Base-by-base conservation (phyloP, 2,888 invertebrate genomes). In the Xylota segnis region DNA sequence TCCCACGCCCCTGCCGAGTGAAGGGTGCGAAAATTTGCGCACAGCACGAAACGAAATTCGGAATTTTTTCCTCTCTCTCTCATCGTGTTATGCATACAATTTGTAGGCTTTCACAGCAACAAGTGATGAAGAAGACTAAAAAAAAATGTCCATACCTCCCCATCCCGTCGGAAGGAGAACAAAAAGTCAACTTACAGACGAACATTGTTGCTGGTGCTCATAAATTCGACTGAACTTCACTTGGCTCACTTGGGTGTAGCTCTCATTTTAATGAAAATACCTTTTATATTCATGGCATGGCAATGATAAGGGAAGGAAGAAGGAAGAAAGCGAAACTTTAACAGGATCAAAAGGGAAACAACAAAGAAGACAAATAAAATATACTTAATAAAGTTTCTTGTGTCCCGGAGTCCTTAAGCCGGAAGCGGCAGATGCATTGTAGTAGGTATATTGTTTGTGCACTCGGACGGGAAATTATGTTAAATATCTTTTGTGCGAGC, bases 21-120 rank as follows among this genome's bases (percentile, higher is more conserved):
- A 59, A 59, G 72, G 72, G 72, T 72, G 72, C 72, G 59, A 72
- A 59, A 37, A 72, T 72, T 72, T 61, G 72, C 59, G 34, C 72
- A 61, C 59, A 72, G 16, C 72, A 59, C 37, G 40, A 58, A 47
- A 59, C 23, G 37, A 23, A 58, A 45, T 56, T 50, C 23, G 29
- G 18, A 47, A 65, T 16, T 76, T 76, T 75, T 66, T 50, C 23
- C 16, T 23, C 34, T 54, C 16, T 12, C 14, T 14, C 45, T 23
- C n/a, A n/a, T 75, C 47, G 16, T 34, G 45, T 16, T 56, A 47
- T 56, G 66, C 63, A 66, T 16, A 76, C 56, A 76, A 76, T 66
- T 76, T 76, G 76, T 66, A 58, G 50, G 34, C 65, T 56, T 75
- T 56, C 27, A 56, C 18, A 47, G 66, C 76, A 76, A 76, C 76